A percentile compares a stretch with the other conserved stretches of the same genome.
phyloP scores from a whole-genome alignment of 2,113 vertebrate species.

The Clupea harengus region DNA sequence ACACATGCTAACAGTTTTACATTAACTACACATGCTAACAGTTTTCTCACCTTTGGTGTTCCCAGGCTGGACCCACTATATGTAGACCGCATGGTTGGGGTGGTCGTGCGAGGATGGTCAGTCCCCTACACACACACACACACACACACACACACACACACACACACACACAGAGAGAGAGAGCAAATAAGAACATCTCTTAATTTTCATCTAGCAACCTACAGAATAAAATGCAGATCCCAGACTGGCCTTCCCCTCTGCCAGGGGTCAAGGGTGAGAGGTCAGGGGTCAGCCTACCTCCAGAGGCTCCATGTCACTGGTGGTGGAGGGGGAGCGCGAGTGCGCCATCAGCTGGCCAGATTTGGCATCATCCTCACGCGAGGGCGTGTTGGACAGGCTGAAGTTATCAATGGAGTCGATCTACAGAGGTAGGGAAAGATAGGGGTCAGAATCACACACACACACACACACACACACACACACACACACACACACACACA shows the following conservation, averaged over 20 bases:
- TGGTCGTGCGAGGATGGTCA: slow-evolving; percentile 68
- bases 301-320: slow-evolving; percentile 85
- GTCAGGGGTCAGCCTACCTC: slow-evolving; percentile 70
- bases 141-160: not conserved
- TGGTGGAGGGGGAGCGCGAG: slow-evolving; percentile 85
- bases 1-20: not conserved
- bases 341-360: slow-evolving; percentile 79
- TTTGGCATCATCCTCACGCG: slow-evolving; percentile 82
- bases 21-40: not conserved
- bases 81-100: slow-evolving; percentile 82
- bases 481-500: not conserved
- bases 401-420: slow-evolving; percentile 88
- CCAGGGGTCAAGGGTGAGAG: not conserved
- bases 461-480: not conserved
- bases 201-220: not conserved
- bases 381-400: slow-evolving; percentile 84
- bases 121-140: not conserved
- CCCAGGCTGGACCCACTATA: slow-evolving; percentile 83
- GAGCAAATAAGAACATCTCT: not conserved
- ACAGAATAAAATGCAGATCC: not conserved
- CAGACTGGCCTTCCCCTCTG: not conserved
- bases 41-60: slow-evolving; percentile 78
- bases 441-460: not conserved
- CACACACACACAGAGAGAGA: not conserved
- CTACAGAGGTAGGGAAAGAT: slow-evolving; percentile 59